A percentile compares a stretch with the other conserved stretches of the same genome.
Conservation (phyloP, 2,113 vertebrate genomes). For the Vireo altiloquus region DNA sequence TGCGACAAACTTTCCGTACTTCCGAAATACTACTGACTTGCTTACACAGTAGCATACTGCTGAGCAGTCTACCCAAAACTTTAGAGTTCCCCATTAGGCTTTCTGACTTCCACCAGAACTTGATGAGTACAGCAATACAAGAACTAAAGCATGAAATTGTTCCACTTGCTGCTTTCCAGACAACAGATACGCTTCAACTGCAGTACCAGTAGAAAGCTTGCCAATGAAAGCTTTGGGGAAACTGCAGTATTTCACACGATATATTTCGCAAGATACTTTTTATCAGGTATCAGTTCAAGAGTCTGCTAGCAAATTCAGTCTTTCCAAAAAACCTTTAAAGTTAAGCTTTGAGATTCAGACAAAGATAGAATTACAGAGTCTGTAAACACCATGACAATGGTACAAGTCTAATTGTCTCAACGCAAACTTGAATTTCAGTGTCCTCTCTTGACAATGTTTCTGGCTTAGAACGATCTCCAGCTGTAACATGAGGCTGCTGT, state of each 20-base stretch:
- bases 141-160: not conserved
- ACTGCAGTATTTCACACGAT: not conserved
- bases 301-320: not conserved
- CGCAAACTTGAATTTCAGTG: not conserved
- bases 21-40: not conserved
- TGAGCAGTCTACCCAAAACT: not conserved
- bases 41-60: not conserved
- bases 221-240: not conserved
- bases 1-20: not conserved
- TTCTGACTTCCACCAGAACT: not conserved
- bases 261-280: not conserved
- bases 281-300: not conserved
- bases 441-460: not conserved
- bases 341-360: not conserved
- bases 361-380: not conserved
- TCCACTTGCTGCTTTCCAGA: not conserved
- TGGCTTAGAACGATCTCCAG: not conserved
- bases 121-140: not conserved
- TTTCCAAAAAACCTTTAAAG: not conserved
- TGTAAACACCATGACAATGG: not conserved
- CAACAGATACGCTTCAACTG: not conserved
- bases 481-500: not conserved
- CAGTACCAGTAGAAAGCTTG: not conserved
- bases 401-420: not conserved
- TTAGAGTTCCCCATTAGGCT: not conserved